Evolutionary conservation across 2,888 invertebrate genomes (phyloP).

Genomic region (Harmothoe impar): DNA sequence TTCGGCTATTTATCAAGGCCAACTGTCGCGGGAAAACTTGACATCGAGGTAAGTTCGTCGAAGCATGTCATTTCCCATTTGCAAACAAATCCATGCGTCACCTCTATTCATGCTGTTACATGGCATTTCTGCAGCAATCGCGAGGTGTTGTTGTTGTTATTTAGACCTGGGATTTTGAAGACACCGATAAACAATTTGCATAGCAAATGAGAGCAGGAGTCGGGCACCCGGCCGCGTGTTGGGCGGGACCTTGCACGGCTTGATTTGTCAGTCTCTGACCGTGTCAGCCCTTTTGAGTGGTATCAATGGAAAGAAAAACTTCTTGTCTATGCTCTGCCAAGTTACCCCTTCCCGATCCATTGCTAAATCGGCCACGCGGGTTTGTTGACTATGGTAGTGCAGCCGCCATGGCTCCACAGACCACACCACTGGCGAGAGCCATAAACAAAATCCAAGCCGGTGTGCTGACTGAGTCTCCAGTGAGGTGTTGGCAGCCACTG

Average conservation of each 20-base stretch:
- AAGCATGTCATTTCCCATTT: constrained; percentile 33
- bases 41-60: constrained; percentile 51
- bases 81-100: background rate
- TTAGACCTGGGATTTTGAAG: constrained; percentile 61
- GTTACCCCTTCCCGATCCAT: background rate
- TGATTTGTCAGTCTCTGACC: background rate
- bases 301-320: background rate
- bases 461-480: background rate
- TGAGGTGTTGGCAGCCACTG: constrained; percentile 5
- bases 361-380: constrained; percentile 42
- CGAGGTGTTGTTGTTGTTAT: constrained; percentile 59
- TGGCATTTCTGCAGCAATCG: background rate
- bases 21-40: constrained; percentile 58
- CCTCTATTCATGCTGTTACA: background rate
- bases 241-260: background rate
- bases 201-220: constrained; percentile 45
- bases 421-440: background rate
- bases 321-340: background rate
- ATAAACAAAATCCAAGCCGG: constrained; percentile 25
- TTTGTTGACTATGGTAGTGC: constrained; percentile 11
- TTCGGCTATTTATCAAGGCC: constrained; percentile 64
- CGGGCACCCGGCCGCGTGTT: background rate
- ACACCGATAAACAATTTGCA: constrained; percentile 63
- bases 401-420: background rate
- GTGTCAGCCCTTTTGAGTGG: background rate